Evolutionary conservation across 2,797 vertebrate genomes (phyloP).

Genomic region (Synanceia verrucosa): DNA sequence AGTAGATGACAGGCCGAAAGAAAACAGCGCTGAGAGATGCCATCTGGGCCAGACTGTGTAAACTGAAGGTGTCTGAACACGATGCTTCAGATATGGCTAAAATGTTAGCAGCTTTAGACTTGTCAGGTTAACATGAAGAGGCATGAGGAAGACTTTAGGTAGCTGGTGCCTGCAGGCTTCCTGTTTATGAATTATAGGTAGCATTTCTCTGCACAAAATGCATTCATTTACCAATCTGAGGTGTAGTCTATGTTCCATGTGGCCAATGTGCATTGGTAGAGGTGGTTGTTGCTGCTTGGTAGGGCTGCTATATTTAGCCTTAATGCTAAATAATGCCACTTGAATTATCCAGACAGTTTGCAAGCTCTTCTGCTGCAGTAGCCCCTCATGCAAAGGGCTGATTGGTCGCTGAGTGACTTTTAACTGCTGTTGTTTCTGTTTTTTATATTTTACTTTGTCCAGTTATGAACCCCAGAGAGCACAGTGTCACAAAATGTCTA

Average conservation of each 20-base stretch:
- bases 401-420: neutral
- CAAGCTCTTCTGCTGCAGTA: neutral
- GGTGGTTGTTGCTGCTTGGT: neutral
- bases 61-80: slow-evolving; percentile 78
- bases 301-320: slow-evolving; percentile 5
- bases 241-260: neutral
- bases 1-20: slow-evolving; percentile 71
- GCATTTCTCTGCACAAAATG: neutral
- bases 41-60: slow-evolving; percentile 70
- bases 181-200: neutral
- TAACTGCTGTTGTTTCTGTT: neutral
- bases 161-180: neutral
- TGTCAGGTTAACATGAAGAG: slow-evolving; percentile 63
- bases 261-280: neutral
- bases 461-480: neutral
- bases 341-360: slow-evolving; percentile 39
- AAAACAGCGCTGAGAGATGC: slow-evolving; percentile 68
- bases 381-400: neutral
- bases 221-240: neutral
- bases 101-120: slow-evolving; percentile 68
- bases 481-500: neutral
- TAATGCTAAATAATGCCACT: slow-evolving; percentile 29
- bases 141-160: slow-evolving; percentile 51
- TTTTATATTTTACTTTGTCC: neutral
- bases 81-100: slow-evolving; percentile 60